phyloP scores from a whole-genome alignment of 1,140 invertebrate genomes.

The Cyclina sinensis region DNA sequence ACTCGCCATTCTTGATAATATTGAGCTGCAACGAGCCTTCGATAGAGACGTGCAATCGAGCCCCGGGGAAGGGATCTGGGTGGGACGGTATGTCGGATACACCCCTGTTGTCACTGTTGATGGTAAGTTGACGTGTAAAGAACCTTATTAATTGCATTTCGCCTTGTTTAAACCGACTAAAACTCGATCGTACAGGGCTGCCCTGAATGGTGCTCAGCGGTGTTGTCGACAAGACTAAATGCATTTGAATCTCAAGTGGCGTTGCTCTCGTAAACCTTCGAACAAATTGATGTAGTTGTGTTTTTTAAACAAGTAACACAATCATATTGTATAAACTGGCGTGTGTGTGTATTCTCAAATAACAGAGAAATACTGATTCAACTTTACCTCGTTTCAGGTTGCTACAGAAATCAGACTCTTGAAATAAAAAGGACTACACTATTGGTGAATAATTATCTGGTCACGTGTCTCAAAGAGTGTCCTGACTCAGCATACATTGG shows the following conservation, averaged over 20 bases:
- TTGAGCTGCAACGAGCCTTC: conserved; percentile 29
- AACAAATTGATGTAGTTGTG: too few species aligned
- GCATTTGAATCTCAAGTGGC: too few species aligned
- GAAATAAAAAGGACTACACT: not conserved
- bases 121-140: conserved; percentile 9
- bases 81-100: conserved; percentile 56
- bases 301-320: too few species aligned
- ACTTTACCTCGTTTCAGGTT: conserved; percentile 27
- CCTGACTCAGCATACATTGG: conserved; percentile 23
- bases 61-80: conserved; percentile 39
- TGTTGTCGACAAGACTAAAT: too few species aligned
- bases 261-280: too few species aligned
- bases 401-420: conserved; percentile 57
- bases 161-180: too few species aligned
- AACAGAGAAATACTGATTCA: too few species aligned
- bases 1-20: conserved; percentile 40
- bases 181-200: too few species aligned
- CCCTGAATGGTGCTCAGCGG: too few species aligned
- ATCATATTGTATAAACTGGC: too few species aligned
- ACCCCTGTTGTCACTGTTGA: conserved; percentile 19
- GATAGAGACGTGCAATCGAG: conserved; percentile 16
- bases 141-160: too few species aligned
- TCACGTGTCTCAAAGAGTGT: conserved; percentile 49
- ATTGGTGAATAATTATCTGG: conserved; percentile 48
- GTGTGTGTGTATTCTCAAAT: too few species aligned